Percentiles rank a stretch among this genome's conserved stretches.
phyloP scores from a whole-genome alignment of 2,888 invertebrate species.

The Agrotis puta region DNA sequence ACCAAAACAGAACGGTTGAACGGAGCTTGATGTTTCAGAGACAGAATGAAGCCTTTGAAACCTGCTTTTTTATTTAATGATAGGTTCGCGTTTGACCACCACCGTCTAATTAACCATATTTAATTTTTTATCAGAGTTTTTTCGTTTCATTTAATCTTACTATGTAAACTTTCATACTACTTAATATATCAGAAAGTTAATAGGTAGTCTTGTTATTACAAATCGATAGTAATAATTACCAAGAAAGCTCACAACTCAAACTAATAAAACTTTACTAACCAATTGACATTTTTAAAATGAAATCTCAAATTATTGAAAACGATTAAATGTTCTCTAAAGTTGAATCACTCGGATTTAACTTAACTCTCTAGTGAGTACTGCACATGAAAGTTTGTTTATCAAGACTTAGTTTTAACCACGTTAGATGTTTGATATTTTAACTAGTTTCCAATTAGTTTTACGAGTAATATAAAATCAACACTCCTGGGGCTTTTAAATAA shows the following conservation, averaged over 20 bases:
- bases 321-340: conserved; percentile 27
- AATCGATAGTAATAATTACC: background rate
- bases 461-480: conserved; percentile 19
- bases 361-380: conserved; percentile 37
- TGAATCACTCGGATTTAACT: conserved; percentile 26
- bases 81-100: too few species aligned
- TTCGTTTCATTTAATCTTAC: too few species aligned
- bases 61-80: too few species aligned
- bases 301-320: conserved; percentile 27
- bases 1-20: too few species aligned
- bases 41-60: too few species aligned
- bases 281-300: conserved; percentile 20
- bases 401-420: conserved; percentile 20
- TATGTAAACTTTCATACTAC: too few species aligned
- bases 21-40: too few species aligned
- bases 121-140: too few species aligned
- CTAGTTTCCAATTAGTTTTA: conserved; percentile 27
- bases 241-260: background rate
- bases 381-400: conserved; percentile 31
- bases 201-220: background rate
- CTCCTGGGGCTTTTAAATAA: background rate
- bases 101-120: too few species aligned
- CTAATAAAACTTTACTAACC: background rate
- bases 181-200: too few species aligned
- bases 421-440: conserved; percentile 33